Conservation (phyloP, 1,140 invertebrate genomes). For the Charaxes varanes region DNA sequence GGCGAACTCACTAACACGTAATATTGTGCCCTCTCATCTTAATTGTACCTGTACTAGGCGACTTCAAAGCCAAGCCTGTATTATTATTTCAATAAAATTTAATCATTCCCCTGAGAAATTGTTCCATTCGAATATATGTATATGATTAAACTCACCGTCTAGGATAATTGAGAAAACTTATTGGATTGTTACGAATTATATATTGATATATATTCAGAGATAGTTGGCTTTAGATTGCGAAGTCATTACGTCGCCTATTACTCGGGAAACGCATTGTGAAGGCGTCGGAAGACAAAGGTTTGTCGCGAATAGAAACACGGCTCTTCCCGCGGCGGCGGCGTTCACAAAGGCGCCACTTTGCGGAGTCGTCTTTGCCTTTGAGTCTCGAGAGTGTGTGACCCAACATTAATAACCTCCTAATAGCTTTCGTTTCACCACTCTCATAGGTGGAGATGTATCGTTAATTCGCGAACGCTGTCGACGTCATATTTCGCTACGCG, state of each 20-base stretch:
- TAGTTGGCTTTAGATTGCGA: constrained; percentile 4
- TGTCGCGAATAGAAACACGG: constrained; percentile 43
- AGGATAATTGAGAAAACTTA: too few species aligned
- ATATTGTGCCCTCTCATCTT: constrained; percentile 36
- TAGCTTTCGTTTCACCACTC: constrained; percentile 32
- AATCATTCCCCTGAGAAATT: constrained; percentile 22
- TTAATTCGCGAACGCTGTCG: constrained; percentile 1
- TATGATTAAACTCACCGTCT: constrained; percentile 10
- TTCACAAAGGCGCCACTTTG: constrained; percentile 62
- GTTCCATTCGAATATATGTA: constrained; percentile 20
- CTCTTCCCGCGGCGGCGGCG: constrained; percentile 40
- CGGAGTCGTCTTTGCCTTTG: constrained; percentile 60
- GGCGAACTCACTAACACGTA: constrained; percentile 39
- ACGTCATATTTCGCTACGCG: constrained; percentile 6
- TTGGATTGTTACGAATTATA: constrained; percentile 3
- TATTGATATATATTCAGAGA: too few species aligned
- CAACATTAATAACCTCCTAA: constrained; percentile 65
- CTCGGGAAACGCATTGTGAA: constrained; percentile 32
- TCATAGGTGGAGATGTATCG: constrained; percentile 16
- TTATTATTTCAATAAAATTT: constrained; percentile 35
- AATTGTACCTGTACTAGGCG: constrained; percentile 30
- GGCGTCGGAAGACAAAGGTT: constrained; percentile 51
- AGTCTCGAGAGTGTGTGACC: constrained; percentile 49
- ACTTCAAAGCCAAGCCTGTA: constrained; percentile 28
- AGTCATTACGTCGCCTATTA: constrained; percentile 12